phyloP scores from a whole-genome alignment of 2,888 invertebrate species.

The Thymelicus acteon region DNA sequence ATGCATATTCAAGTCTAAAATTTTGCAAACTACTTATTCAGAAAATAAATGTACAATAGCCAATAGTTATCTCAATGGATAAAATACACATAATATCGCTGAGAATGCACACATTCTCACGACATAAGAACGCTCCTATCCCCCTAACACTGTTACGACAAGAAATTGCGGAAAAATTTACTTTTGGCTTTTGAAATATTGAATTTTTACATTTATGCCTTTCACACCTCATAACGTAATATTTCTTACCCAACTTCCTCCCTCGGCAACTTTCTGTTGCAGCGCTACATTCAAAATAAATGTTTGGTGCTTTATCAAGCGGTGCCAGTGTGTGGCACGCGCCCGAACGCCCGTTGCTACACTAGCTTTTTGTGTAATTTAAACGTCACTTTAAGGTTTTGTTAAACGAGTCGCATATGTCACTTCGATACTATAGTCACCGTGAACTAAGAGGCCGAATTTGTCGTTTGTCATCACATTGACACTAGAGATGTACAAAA shows the following conservation, averaged over 20 bases:
- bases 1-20: too few species aligned
- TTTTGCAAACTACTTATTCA: too few species aligned
- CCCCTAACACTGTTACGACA: constrained; percentile 62
- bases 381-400: constrained; percentile 6
- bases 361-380: constrained; percentile 32
- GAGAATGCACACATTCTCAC: constrained; percentile 18
- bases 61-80: too few species aligned
- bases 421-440: background rate
- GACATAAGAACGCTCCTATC: constrained; percentile 32
- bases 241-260: constrained; percentile 74
- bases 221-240: constrained; percentile 85
- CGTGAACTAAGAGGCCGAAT: too few species aligned
- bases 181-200: constrained; percentile 76
- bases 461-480: too few species aligned
- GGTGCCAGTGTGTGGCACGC: constrained; percentile 55
- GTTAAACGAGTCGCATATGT: background rate
- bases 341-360: constrained; percentile 24
- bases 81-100: background rate
- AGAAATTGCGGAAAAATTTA: constrained; percentile 72
- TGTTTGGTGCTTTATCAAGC: constrained; percentile 79
- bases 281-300: constrained; percentile 81
- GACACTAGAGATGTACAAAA: too few species aligned
- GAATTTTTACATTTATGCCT: constrained; percentile 84
- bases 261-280: constrained; percentile 75
- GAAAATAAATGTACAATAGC: too few species aligned